Evolutionary conservation across 2,113 vertebrate species (phyloP), one percentile per base, ranked within the genome.

Genomic region (Panthera uncia): DNA sequence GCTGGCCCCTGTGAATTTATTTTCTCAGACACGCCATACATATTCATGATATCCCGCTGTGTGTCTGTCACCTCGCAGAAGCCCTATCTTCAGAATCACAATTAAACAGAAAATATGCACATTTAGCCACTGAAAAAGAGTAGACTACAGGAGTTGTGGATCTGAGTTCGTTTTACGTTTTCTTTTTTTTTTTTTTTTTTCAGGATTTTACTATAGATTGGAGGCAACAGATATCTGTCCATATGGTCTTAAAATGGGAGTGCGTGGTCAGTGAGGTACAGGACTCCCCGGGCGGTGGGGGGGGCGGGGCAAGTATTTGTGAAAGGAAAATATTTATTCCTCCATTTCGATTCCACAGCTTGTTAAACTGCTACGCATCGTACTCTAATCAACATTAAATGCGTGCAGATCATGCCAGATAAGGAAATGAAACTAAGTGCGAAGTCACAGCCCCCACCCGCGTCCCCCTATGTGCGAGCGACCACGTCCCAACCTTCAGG

Each of bases 11-110:
- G 99, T 99, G 99, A 99, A 99, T 99, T 99, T 99, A 99, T 99
- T 99, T 99, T 99, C 99, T 99, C 99, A 99, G 99, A 99, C 98
- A 98, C 96, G 95, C 96, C 98, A 99, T 99, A 99, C 99, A 99
- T 99, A 99, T 99, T 99, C 99, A 99, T 99, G 99, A 99, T 98
- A 99, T 98, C 99, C 99, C 99, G 99, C 99, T 99, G 99, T 99
- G 99, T 99, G 99, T 99, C 99, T 99, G 99, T 99, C 99, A 99
- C 99, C 98, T 98, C 99, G 98, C 98, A 99, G 98, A 98, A 98
- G 98, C 97, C 97, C 98, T 97, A 95, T 97, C 96, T 95, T 98
- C 97, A 86, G 98, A 98, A 98, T 98, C 98, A 98, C 98, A 99
- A 98, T 98, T 98, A 98, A 98, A 98, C 98, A 97, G 98, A 98